Evolutionary conservation across 2,888 invertebrate genomes (phyloP).

Genomic region (Alloscopus bannaensis): DNA sequence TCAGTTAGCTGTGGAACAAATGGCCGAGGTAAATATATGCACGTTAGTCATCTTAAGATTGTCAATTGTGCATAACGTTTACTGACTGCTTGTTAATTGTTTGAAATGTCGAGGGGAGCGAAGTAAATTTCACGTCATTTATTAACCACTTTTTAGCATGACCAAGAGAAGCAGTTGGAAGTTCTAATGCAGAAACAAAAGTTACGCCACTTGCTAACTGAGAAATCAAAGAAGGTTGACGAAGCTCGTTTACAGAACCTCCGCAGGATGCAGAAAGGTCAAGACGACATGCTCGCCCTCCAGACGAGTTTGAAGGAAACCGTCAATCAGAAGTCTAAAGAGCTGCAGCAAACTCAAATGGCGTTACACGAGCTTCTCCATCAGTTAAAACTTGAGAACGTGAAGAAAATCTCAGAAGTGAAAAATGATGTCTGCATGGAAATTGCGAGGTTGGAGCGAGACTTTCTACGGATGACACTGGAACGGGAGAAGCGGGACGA

Average conservation of each 20-base stretch:
- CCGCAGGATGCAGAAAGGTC: conserved; percentile 65
- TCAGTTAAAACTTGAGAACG: conserved; percentile 75
- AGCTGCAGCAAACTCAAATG: conserved; percentile 58
- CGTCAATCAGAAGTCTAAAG: conserved; percentile 59
- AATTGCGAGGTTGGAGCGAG: conserved; percentile 82
- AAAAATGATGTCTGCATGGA: conserved; percentile 82
- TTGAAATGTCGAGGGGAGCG: neutral
- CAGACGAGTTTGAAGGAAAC: conserved; percentile 54
- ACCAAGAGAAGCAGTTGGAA: conserved; percentile 90
- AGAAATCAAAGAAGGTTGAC: conserved; percentile 67
- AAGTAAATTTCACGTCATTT: neutral
- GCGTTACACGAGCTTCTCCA: conserved; percentile 65
- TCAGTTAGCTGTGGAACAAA: conserved; percentile 74
- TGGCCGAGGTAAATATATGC: conserved; percentile 70
- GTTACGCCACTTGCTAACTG: conserved; percentile 68
- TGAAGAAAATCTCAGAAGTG: conserved; percentile 79
- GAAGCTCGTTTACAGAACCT: conserved; percentile 67
- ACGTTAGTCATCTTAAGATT: too few relatives aligned
- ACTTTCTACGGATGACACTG: conserved; percentile 83
- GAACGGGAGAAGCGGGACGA: conserved; percentile 75
- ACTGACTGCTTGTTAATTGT: neutral
- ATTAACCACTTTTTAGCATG: conserved; percentile 77
- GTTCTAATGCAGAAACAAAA: conserved; percentile 93
- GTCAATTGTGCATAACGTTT: too few relatives aligned
- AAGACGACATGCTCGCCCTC: conserved; percentile 67